These are phyloP conservation scores for Choristoneura fumiferana DNA, from an alignment of 1,140 invertebrate genomes.

Conservation along the genomic window DNA sequence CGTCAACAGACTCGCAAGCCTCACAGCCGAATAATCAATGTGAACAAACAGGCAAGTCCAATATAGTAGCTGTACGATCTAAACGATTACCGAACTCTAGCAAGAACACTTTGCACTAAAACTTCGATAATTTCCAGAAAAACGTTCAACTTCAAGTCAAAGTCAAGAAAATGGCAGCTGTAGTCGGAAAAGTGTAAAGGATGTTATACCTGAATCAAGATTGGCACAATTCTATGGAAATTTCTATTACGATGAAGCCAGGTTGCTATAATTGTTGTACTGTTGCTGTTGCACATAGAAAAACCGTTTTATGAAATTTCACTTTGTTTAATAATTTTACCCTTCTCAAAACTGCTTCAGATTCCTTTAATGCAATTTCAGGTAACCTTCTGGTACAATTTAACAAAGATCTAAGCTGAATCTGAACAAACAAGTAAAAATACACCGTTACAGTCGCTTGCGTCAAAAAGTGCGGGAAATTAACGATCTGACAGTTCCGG, in stretches of 20 bases:
- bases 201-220: constrained; percentile 69
- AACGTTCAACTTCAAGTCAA: constrained; percentile 39
- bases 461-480: neutral
- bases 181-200: constrained; percentile 57
- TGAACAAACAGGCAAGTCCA: constrained; percentile 45
- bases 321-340: too few species aligned
- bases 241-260: constrained; percentile 69
- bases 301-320: too few species aligned
- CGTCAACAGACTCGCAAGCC: constrained; percentile 40
- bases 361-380: too few species aligned
- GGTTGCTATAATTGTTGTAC: constrained; percentile 30
- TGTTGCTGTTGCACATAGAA: too few species aligned
- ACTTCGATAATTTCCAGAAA: constrained; percentile 40
- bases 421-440: neutral
- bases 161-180: constrained; percentile 55
- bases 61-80: neutral
- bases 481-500: neutral
- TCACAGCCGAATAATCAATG: constrained; percentile 48
- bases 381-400: too few species aligned
- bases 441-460: neutral
- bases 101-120: neutral
- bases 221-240: constrained; percentile 68
- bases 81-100: neutral
- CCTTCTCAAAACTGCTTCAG: too few species aligned
- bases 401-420: too few species aligned